A percentile compares a stretch with the other conserved stretches of the same genome.
Evolutionary conservation across 2,113 vertebrate genomes (phyloP).

Genomic region (Campylomormyrus numenius): DNA sequence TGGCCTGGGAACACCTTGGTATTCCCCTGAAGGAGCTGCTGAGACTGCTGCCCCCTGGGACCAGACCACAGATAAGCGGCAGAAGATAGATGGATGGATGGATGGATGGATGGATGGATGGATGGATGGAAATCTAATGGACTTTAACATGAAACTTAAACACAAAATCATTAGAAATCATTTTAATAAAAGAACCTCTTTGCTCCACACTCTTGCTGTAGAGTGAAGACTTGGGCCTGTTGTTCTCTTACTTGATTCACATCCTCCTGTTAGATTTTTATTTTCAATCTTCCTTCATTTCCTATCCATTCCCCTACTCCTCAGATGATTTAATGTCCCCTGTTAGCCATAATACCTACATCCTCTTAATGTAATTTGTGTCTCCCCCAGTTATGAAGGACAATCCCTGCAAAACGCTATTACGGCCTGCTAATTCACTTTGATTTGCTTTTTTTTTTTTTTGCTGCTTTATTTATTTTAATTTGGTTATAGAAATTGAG

Average conservation of each 20-base stretch:
- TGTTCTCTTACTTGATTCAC: not conserved
- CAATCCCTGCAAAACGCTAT: not conserved
- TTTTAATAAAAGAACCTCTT: not conserved
- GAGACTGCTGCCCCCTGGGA: not conserved
- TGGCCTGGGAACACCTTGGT: not conserved
- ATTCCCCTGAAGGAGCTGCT: not conserved
- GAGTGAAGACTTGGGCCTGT: not conserved
- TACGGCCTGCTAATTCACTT: not conserved
- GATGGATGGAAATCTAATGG: not conserved
- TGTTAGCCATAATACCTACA: not conserved
- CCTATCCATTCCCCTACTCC: not conserved
- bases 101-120: not conserved
- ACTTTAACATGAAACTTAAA: not conserved
- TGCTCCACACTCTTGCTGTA: not conserved
- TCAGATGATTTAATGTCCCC: not conserved
- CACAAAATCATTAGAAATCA: not conserved
- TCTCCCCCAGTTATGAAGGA: not conserved
- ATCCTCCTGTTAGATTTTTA: not conserved
- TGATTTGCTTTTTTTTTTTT: not conserved
- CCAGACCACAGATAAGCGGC: not conserved
- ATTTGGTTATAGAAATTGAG: not conserved
- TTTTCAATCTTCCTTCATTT: not conserved
- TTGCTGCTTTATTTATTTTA: not conserved
- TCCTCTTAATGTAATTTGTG: not conserved
- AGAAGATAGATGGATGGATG: not conserved